Evolutionary conservation across 1,140 invertebrate species (phyloP).

Genomic region (Mesaphorura yosii): DNA sequence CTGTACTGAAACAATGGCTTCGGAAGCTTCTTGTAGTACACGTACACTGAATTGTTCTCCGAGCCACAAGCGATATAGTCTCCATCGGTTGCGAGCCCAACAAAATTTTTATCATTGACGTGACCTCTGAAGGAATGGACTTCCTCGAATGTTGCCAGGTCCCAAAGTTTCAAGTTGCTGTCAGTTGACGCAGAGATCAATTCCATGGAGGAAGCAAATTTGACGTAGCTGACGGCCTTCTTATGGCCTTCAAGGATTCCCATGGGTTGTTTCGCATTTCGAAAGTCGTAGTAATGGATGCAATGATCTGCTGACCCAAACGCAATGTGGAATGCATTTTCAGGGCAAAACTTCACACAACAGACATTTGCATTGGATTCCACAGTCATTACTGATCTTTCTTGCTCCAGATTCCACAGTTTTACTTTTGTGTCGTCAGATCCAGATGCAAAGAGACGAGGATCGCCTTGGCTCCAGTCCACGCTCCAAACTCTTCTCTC

Average conservation of each 20-base stretch:
- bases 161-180: constrained; percentile 88
- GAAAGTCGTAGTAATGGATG: constrained; percentile 90
- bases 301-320: constrained; percentile 94
- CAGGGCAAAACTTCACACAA: constrained; percentile 91
- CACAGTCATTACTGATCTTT: constrained; percentile 73
- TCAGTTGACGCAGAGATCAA: constrained; percentile 92
- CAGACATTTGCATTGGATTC: constrained; percentile 91
- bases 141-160: constrained; percentile 66
- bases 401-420: constrained; percentile 78
- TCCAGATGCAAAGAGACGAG: constrained; percentile 79
- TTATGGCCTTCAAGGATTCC: constrained; percentile 80
- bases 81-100: constrained; percentile 88
- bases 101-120: constrained; percentile 94
- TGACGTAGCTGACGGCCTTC: constrained; percentile 93
- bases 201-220: constrained; percentile 78
- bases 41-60: constrained; percentile 86
- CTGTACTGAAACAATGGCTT: constrained; percentile 78
- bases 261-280: constrained; percentile 70
- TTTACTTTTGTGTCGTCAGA: constrained; percentile 92
- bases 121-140: constrained; percentile 83
- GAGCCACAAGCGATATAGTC: constrained; percentile 91
- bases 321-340: constrained; percentile 61
- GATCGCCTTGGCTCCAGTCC: constrained; percentile 87
- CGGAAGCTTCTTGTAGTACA: constrained; percentile 84
- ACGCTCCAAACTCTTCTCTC: constrained; percentile 95